Percentiles rank a stretch among this genome's conserved stretches.
phyloP scores from a whole-genome alignment of 2,797 vertebrate genomes.

The Centropyge bicolor region DNA sequence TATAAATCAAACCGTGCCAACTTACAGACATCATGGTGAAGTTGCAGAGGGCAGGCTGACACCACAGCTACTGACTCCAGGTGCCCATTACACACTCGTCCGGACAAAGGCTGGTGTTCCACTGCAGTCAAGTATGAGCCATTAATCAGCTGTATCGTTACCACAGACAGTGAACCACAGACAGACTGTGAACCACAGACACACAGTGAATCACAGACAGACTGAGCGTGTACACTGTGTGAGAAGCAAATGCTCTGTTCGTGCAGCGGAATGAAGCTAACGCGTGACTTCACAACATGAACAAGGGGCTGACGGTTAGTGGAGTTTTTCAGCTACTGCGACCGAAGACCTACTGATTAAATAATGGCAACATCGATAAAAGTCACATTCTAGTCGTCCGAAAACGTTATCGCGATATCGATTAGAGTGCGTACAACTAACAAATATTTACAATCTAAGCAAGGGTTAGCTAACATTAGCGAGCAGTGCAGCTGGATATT shows the following conservation, averaged over 20 bases:
- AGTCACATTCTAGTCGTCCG: fast-evolving
- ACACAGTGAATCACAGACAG: too few species aligned
- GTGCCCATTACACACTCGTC: slow-evolving; percentile 12
- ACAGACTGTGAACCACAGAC: too few species aligned
- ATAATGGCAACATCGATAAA: background rate
- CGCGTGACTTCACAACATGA: slow-evolving; percentile 37
- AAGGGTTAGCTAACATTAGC: too few species aligned
- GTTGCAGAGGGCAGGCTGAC: background rate
- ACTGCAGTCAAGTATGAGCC: background rate
- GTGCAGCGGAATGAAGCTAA: background rate
- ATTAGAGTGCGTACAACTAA: fast-evolving
- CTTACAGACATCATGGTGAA: slow-evolving; percentile 75
- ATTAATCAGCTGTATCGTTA: background rate
- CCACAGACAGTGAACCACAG: too few species aligned
- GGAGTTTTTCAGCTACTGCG: slow-evolving; percentile 29
- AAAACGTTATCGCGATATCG: too few species aligned
- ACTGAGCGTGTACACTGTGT: too few species aligned
- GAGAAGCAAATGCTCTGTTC: background rate
- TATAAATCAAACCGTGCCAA: background rate
- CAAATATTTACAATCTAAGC: fast-evolving
- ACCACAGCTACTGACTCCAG: background rate
- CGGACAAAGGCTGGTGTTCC: background rate
- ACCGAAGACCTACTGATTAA: too few species aligned
- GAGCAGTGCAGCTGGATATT: fast-evolving
- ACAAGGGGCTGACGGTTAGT: slow-evolving; percentile 59